Base-by-base conservation (phyloP, 2,797 vertebrate genomes). In the Anguilla pacifica region DNA sequence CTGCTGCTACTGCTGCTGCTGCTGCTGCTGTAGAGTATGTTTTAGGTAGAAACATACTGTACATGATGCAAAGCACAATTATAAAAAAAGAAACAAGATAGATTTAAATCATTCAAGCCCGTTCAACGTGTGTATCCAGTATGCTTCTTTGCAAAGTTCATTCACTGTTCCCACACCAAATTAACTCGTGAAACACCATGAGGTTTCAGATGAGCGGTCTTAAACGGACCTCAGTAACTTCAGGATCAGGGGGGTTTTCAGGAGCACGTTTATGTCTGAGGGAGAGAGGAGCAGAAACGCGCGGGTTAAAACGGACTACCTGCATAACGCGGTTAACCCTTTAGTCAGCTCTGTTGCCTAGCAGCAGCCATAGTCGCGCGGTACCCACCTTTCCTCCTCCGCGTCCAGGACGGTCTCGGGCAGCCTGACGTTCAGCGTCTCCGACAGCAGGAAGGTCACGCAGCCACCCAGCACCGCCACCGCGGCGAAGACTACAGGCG, bases 381-480 rank as follows among this genome's bases (percentile, higher is more conserved):
- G 6, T n/a, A n/a, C 64, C 17, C 25, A 94, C 93, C 92, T 93
- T 84, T 91, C 92, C 57, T 94, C 92, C 89, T 95, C 94, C 0
- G 95, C 87, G 57, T 95, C 94, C 0, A 70, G 15, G 77, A 95
- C 39, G 84, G 91, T 86, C 86, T 95, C 93, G 2, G 93, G 94
- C 70, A 95, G 92, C 15, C n/a, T n/a, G 59, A 89, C 10, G 46
- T 92, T 91, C 3, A 91, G 91, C 0, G 95, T 95, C 89, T 96
- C 95, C 0, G 95, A 94, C 6, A 95, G 94, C 79, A 95, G 88
- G 90, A 94, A 94, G 22, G 94, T 93, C 72, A 94, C 74, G 43
- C 83, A 28, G 28, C 95, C 95, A 2, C 94, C 93, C 61, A 93
- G 0, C 6, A 95, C 83, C 5, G 94, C 95, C 0, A 84, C 92